Evolutionary conservation across 1,140 invertebrate genomes (phyloP), one percentile per base, ranked within the genome.

Genomic region (Brachionus paranguensis): DNA sequence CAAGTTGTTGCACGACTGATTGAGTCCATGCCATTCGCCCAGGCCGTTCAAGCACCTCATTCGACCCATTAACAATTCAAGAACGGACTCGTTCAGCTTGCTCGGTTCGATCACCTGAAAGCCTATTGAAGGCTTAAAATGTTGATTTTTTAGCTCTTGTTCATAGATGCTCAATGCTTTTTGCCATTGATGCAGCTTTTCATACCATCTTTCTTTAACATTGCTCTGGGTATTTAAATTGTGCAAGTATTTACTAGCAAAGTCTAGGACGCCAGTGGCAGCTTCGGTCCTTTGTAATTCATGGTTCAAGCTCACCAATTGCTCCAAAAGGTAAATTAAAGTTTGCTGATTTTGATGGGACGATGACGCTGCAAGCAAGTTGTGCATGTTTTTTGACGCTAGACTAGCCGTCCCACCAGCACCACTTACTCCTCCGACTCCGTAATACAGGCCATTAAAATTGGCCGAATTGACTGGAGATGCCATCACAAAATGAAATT

Each of bases 111-210:
- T 55, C 86, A 83, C 87, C 87, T 68, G 85, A 53, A 27, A 76
- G 24, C 43, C 20, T 10, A 47, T 17, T 12, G 43, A 27, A 17
- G 72, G 47, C 43, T 50, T 41, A 27, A 50, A 43, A 20, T 78
- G 7, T 7, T 53, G 72, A 81, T 65, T 14, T 45, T 88, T 87
- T 78, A 89, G 88, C 11, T 91, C 91, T 7, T 91, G 85, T 64
- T 93, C 91, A 87, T 99, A 99, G 0, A 96, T 91, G 83, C 93
- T 91, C 14, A 99, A 90, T 0, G 98, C 98, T 88, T 95, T 95
- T 85, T 99, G 95, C 97, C 97, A 99, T 87, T 98, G 96, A 87
- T 99, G 96, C 1, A 99, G 90, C 88, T 99, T 99, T 88, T 99
- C 98, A 88, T 98, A 98, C 97, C 97, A 99, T 6, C 95, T 91